These are phyloP conservation scores for Sciaenops ocellatus DNA, from an alignment of 2,797 vertebrate species.

Conservation along the genomic window DNA sequence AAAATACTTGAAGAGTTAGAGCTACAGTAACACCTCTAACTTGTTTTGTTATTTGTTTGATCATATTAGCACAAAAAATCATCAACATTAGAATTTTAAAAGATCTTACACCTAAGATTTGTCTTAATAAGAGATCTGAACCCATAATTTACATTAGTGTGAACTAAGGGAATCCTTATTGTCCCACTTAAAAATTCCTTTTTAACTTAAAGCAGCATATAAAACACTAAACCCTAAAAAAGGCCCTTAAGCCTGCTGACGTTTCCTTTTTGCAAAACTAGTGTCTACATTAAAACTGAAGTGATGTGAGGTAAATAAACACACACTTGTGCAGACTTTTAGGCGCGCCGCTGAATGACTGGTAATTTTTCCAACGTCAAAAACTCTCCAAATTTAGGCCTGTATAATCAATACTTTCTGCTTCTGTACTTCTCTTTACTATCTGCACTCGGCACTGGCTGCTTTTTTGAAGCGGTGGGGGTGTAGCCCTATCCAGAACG, in stretches of 20 bases:
- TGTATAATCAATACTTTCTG: constrained; percentile 83
- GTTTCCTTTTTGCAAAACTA: constrained; percentile 45
- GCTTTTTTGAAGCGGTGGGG: constrained; percentile 89
- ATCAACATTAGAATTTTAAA: constrained; percentile 8
- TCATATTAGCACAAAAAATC: constrained; percentile 5
- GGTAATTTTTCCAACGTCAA: constrained; percentile 61
- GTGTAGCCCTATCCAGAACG: constrained; percentile 89
- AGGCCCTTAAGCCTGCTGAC: constrained; percentile 58
- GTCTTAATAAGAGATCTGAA: constrained; percentile 67
- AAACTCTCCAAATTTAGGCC: constrained; percentile 71
- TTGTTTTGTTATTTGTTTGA: constrained; percentile 16
- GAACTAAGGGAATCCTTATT: constrained; percentile 67
- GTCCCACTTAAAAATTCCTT: constrained; percentile 78
- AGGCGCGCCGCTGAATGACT: constrained; percentile 43
- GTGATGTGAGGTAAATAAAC: constrained; percentile 39
- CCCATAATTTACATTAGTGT: constrained; percentile 61
- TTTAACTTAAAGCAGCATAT: constrained; percentile 78
- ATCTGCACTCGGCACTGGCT: constrained; percentile 83
- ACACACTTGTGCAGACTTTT: constrained; percentile 39
- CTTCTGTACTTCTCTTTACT: constrained; percentile 80
- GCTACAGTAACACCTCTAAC: not conserved
- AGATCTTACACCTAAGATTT: constrained; percentile 26
- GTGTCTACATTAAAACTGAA: constrained; percentile 52
- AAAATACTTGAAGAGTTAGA: not conserved
- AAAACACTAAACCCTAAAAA: constrained; percentile 59